These are phyloP conservation scores for Corythoichthys haematopterus DNA, from an alignment of 2,113 vertebrate genomes.

Conservation along the genomic window DNA sequence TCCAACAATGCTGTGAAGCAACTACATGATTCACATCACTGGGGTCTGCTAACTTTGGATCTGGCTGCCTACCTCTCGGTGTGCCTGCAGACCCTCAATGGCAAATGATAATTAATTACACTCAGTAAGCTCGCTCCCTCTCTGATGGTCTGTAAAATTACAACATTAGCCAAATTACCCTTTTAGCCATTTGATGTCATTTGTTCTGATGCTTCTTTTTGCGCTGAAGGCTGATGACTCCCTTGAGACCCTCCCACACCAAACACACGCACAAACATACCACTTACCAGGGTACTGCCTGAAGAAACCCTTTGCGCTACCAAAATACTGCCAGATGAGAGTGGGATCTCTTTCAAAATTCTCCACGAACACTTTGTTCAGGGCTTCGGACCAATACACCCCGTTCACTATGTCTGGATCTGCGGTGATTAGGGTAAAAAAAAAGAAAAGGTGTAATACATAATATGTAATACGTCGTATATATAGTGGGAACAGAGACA, in stretches of 20 bases:
- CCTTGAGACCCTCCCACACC: constrained; percentile 28
- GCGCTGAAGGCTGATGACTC: constrained; percentile 44
- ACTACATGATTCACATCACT: constrained; percentile 23
- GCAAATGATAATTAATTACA: constrained; percentile 68
- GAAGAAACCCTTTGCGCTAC: constrained; percentile 97
- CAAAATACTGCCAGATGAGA: constrained; percentile 98
- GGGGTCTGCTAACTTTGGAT: constrained; percentile 27
- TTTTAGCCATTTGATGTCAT: constrained; percentile 63
- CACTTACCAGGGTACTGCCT: constrained; percentile 93
- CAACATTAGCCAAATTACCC: constrained; percentile 71
- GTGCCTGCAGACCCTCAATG: constrained; percentile 27
- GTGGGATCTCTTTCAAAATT: constrained; percentile 95
- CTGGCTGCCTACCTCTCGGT: constrained; percentile 17
- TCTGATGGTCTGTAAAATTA: constrained; percentile 75
- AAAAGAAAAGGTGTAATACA: too few relatives aligned
- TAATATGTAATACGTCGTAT: too few relatives aligned
- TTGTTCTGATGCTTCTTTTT: constrained; percentile 48
- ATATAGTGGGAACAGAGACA: constrained; percentile 9
- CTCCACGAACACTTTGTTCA: constrained; percentile 97
- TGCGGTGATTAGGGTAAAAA: constrained; percentile 37
- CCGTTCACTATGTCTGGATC: constrained; percentile 97
- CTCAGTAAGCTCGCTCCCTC: constrained; percentile 56
- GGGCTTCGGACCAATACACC: constrained; percentile 95
- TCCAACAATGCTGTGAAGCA: constrained; percentile 10
- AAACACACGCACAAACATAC: constrained; percentile 13